These are phyloP conservation scores for Tanypteryx hageni DNA, from an alignment of 2,888 invertebrate species.

Conservation along the genomic window DNA sequence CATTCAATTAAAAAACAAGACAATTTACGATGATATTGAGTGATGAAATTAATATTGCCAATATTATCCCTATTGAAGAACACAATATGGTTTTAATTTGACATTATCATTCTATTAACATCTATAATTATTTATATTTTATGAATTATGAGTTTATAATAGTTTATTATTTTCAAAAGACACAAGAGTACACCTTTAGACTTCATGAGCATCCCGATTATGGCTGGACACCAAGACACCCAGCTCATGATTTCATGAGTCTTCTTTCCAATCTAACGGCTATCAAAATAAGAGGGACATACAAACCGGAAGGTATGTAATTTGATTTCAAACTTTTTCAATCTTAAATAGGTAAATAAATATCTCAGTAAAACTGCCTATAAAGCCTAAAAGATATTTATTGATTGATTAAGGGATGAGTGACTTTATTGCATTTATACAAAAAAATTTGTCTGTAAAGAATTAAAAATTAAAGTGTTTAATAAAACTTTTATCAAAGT, in stretches of 20 bases:
- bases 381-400: neutral
- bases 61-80: no score
- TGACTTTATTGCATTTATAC: neutral
- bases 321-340: neutral
- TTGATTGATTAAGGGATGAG: neutral
- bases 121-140: no score
- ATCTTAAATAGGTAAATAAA: neutral
- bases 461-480: neutral
- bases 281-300: conserved; percentile 95
- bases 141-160: no score
- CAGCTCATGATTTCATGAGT: conserved; percentile 92
- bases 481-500: no score
- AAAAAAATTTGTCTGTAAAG: no score
- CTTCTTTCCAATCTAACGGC: conserved; percentile 95
- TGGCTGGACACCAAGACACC: conserved; percentile 95
- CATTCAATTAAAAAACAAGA: no score
- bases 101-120: no score
- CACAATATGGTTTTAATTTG: no score
- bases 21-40: no score
- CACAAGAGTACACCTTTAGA: conserved; percentile 88
- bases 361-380: neutral
- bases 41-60: no score
- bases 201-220: conserved; percentile 94
- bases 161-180: conserved; percentile 73
- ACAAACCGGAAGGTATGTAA: conserved; percentile 83